Evolutionary conservation across 2,797 vertebrate species (phyloP).

Genomic region (Orestias chungarensis): DNA sequence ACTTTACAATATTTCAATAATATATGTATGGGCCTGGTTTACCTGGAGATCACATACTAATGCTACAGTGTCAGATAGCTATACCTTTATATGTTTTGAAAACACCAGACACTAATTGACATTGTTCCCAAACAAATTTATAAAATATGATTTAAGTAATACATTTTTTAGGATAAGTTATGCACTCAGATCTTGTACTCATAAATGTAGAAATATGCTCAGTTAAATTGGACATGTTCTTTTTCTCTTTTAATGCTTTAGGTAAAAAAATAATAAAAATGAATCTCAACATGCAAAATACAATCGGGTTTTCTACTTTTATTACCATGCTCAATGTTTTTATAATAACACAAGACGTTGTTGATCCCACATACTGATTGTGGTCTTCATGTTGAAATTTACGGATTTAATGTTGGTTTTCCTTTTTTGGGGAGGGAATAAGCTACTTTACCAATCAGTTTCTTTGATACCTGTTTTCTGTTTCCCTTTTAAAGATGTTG

Average conservation of each 20-base stretch:
- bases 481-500: constrained; percentile 70
- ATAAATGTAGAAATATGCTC: background rate
- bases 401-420: constrained; percentile 74
- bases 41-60: background rate
- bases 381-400: constrained; percentile 46
- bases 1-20: background rate
- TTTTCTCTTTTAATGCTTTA: constrained; percentile 1
- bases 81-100: background rate
- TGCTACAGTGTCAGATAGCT: background rate
- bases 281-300: constrained; percentile 26
- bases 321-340: constrained; percentile 27
- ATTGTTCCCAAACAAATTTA: background rate
- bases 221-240: background rate
- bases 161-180: background rate
- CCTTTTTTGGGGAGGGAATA: constrained; percentile 58
- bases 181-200: background rate
- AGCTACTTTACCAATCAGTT: constrained; percentile 75
- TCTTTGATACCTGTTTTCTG: constrained; percentile 69
- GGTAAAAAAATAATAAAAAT: constrained; percentile 4
- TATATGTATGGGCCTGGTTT: too few species aligned
- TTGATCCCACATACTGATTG: constrained; percentile 65
- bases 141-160: background rate
- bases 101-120: background rate
- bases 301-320: constrained; percentile 37
- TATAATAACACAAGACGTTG: constrained; percentile 21